These are phyloP conservation scores for Gymnobelideus leadbeateri DNA, from an alignment of 2,113 vertebrate genomes.

Conservation along the genomic window DNA sequence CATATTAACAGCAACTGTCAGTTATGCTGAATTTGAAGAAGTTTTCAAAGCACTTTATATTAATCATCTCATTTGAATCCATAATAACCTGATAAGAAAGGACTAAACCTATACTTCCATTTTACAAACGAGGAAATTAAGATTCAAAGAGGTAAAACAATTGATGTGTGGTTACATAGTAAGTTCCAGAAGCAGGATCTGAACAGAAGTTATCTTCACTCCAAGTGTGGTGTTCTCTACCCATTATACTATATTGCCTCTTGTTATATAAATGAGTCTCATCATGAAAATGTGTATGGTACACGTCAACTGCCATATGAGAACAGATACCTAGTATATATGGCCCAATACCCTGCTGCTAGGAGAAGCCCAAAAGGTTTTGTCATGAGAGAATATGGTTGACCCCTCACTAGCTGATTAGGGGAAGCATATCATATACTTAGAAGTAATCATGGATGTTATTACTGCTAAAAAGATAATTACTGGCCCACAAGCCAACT, in stretches of 20 bases:
- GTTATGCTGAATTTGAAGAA: background rate
- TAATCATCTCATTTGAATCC: background rate
- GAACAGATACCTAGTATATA: background rate
- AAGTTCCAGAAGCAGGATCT: background rate
- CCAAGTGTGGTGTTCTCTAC: background rate
- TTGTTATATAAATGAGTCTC: no score
- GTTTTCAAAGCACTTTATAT: background rate
- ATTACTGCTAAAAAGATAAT: background rate
- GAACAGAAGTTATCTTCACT: background rate
- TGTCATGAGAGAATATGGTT: background rate
- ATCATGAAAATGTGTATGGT: no score
- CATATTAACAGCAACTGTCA: background rate
- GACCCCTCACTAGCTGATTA: no score
- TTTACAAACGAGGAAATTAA: background rate
- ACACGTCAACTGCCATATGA: background rate
- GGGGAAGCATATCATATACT: no score
- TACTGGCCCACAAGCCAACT: background rate
- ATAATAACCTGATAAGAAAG: background rate
- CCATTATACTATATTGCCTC: no score
- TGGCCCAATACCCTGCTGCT: no score
- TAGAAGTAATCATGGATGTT: no score
- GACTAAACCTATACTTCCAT: background rate
- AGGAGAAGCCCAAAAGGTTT: background rate
- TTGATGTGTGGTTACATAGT: background rate
- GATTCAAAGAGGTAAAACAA: background rate